phyloP scores from a whole-genome alignment of 2,113 vertebrate species.

The Xerus inauris region DNA sequence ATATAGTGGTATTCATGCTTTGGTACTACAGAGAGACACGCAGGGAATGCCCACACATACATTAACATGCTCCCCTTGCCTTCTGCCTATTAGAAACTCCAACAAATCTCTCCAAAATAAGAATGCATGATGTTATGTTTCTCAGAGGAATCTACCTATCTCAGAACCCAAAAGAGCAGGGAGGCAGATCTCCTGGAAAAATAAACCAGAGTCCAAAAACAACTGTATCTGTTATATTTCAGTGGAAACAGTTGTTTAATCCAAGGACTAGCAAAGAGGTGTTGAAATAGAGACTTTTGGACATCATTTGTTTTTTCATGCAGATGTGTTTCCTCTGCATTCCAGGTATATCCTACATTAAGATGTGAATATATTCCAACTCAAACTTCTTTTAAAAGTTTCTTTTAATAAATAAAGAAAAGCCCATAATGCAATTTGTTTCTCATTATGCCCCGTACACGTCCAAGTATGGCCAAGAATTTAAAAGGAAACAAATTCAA shows the following conservation, averaged over 20 bases:
- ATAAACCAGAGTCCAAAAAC: background rate
- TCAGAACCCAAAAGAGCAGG: background rate
- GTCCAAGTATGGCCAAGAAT: constrained; percentile 1
- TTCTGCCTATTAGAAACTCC: background rate
- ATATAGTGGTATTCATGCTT: background rate
- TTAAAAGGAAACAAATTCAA: constrained; percentile 59
- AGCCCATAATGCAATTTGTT: background rate
- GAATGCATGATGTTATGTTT: background rate
- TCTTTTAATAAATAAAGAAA: constrained; percentile 54
- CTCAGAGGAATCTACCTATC: background rate
- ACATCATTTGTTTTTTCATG: background rate
- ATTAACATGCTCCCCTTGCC: background rate
- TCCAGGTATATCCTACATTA: background rate
- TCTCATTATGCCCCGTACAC: constrained; percentile 48
- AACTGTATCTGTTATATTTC: background rate
- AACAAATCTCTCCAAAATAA: background rate
- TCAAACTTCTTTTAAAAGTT: background rate
- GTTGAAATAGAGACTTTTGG: background rate
- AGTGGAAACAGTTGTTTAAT: constrained; percentile 13
- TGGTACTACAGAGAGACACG: background rate
- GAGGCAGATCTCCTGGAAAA: background rate
- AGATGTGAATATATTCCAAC: background rate
- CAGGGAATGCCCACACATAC: background rate
- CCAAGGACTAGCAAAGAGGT: background rate
- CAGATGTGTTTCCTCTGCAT: background rate